Conservation (phyloP, 2,113 vertebrate species). For the Pelmatolapia mariae region DNA sequence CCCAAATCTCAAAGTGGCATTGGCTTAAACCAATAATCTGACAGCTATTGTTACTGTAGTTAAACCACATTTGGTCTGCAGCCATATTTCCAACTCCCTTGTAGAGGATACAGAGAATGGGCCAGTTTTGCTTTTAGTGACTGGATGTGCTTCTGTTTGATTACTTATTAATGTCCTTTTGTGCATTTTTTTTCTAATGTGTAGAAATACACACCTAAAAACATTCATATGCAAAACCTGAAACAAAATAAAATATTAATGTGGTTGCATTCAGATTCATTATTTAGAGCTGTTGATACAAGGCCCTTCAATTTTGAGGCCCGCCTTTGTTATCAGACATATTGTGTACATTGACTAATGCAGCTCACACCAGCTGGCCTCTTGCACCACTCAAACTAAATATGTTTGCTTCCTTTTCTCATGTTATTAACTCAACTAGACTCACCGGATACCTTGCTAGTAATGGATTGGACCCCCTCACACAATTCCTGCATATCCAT, state of each 20-base stretch:
- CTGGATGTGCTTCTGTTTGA: not conserved
- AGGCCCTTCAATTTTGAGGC: not conserved
- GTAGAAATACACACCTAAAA: not conserved
- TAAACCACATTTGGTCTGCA: not conserved
- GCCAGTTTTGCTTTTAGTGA: not conserved
- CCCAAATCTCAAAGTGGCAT: conserved; percentile 13
- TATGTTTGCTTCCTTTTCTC: not conserved
- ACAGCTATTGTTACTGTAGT: conserved; percentile 36
- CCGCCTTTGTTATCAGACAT: not conserved
- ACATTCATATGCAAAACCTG: not conserved
- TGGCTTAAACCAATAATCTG: conserved; percentile 34
- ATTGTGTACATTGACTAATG: not conserved
- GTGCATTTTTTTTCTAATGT: not conserved
- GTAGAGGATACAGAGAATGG: not conserved
- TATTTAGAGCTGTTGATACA: not conserved
- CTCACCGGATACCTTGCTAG: not conserved
- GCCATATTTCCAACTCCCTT: conserved; percentile 5
- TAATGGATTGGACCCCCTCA: not conserved
- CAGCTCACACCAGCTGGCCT: not conserved
- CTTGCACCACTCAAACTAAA: not conserved
- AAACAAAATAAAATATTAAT: not conserved
- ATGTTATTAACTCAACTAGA: not conserved
- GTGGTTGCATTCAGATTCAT: not conserved
- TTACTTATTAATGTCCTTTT: conserved; percentile 1
- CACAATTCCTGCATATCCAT: not conserved